Conservation (phyloP, 1,140 invertebrate genomes). For the Elysia chlorotica region DNA sequence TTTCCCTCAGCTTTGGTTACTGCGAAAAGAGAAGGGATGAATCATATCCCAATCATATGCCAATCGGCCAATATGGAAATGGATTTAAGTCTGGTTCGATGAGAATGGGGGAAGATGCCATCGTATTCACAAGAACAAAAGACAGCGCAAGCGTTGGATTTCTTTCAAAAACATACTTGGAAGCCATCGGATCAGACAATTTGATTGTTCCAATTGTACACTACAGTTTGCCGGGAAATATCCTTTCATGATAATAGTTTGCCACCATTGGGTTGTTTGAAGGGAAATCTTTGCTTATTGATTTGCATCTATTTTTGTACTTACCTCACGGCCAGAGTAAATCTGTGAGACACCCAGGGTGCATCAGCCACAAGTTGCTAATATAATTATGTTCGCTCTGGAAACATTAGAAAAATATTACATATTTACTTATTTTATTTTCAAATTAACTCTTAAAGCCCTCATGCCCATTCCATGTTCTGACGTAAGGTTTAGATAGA, state of each 20-base stretch:
- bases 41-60: constrained; percentile 33
- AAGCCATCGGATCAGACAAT: constrained; percentile 44
- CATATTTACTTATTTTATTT: too few species aligned
- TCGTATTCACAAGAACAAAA: constrained; percentile 50
- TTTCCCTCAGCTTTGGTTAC: constrained; percentile 55
- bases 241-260: constrained; percentile 48
- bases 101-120: constrained; percentile 52
- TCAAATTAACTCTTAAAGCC: too few species aligned
- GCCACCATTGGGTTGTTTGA: too few species aligned
- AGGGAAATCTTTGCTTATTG: too few species aligned
- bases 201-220: constrained; percentile 54
- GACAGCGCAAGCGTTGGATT: constrained; percentile 49
- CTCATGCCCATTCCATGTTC: too few species aligned
- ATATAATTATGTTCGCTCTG: too few species aligned
- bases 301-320: too few species aligned
- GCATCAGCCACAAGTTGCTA: too few species aligned
- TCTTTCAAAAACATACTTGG: constrained; percentile 55
- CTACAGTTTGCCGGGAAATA: constrained; percentile 43
- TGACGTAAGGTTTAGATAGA: too few species aligned
- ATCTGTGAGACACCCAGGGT: too few species aligned
- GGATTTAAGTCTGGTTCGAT: constrained; percentile 60
- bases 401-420: too few species aligned
- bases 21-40: constrained; percentile 54
- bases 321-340: too few species aligned
- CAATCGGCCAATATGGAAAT: constrained; percentile 59